Evolutionary conservation across 2,797 vertebrate genomes (phyloP).

Genomic region (Sitta carolinensis): DNA sequence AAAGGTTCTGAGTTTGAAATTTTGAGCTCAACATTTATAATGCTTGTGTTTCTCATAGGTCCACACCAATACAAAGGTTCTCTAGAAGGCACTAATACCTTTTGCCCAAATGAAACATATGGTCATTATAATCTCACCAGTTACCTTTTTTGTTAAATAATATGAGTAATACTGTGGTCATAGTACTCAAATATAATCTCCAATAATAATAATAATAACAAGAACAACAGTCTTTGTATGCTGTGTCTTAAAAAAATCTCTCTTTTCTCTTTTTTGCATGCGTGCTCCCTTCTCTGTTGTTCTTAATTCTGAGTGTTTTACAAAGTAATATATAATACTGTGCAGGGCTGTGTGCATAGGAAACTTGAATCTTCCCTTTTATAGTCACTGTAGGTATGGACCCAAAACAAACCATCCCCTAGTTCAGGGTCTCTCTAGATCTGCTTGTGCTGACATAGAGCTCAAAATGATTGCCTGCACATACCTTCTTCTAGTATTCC

Average conservation of each 20-base stretch:
- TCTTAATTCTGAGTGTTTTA: neutral
- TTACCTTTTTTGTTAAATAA: neutral
- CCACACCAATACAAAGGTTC: neutral
- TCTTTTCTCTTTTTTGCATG: neutral
- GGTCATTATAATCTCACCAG: neutral
- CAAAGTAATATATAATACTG: neutral
- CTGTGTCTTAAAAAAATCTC: neutral
- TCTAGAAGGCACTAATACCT: neutral
- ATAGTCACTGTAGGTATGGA: neutral
- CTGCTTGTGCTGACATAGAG: neutral
- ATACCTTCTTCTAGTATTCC: neutral
- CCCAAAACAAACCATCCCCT: neutral
- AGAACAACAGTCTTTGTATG: neutral
- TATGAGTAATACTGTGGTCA: neutral
- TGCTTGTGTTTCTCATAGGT: neutral
- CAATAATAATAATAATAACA: neutral
- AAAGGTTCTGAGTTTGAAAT: neutral
- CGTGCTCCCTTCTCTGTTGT: neutral
- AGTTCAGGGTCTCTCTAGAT: neutral
- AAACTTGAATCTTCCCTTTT: neutral
- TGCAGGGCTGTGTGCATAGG: neutral
- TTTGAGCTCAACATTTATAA: neutral
- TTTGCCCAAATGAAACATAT: neutral
- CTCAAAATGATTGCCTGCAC: rapidly evolving
- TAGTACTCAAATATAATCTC: neutral